Evolutionary conservation across 1,140 invertebrate genomes (phyloP), one percentile per base, ranked within the genome.

Genomic region (Bombus huntii): DNA sequence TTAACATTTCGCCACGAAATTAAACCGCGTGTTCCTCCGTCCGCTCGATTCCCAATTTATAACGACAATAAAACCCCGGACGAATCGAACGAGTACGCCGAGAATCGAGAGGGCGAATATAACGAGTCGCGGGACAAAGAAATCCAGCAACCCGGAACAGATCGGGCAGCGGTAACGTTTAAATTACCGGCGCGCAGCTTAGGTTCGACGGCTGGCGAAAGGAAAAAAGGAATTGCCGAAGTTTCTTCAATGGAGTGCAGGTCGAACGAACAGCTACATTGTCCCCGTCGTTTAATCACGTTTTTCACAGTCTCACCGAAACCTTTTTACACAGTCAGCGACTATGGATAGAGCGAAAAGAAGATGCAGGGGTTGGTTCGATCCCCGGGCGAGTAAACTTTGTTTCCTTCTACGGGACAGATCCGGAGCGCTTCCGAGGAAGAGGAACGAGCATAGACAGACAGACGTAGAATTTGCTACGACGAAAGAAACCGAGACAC

Each of bases 241-340:
- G 87, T 89, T 89, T 81, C 84, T 68, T 85, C 59, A 25, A 70
- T 72, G 82, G 47, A 74, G 68, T 25, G 73, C 70, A 34, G 79
- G 62, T 65, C 65, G 87, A 89, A 81, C 83, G 77, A 74, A 70
- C 84, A 39, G 88, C 87, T 82, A 82, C 89, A 85, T 87, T 87
- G 88, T 90, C 77, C 53, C 53, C 53, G 83, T 79, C 80, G 82
- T 90, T 88, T 90, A 88, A 90, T 90, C 89, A 77, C 79, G 88
- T 88, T 90, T 90, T 82, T 89, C 89, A 62, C 85, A 78, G 80
- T 79, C 88, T 80, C 88, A 73, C 70, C 71, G 77, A 74, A 83
- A 88, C 80, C 88, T 88, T 86, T 89, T 89, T 90, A 80, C 87
- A 42, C 76, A 77, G 71, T 68, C 59, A 44, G 76, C 34, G 47